Percentiles rank a stretch among this genome's conserved stretches.
Conservation (phyloP, 2,113 vertebrate species). For the Trogon melanurus region DNA sequence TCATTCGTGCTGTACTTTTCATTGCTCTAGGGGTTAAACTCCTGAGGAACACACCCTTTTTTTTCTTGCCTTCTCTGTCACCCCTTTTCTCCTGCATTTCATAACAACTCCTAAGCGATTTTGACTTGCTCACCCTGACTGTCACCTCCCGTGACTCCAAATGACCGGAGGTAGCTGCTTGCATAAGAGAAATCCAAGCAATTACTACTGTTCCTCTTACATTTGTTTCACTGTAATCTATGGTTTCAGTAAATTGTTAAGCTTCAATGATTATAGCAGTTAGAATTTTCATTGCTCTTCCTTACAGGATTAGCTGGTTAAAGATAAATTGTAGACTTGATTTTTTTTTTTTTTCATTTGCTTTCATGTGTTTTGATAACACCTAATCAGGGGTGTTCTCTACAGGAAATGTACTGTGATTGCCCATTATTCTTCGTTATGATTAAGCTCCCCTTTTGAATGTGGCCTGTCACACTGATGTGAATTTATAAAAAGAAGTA, state of each 20-base stretch:
- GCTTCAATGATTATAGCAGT: neutral
- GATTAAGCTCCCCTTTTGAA: neutral
- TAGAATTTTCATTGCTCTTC: neutral
- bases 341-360: neutral
- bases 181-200: neutral
- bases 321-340: neutral
- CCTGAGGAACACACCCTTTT: neutral
- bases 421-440: neutral
- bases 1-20: neutral
- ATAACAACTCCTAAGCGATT: neutral
- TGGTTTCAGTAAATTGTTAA: neutral
- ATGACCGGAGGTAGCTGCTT: neutral
- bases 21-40: constrained; percentile 50
- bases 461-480: neutral
- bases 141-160: neutral
- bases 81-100: neutral
- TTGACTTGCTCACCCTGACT: neutral
- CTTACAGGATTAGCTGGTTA: neutral
- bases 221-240: neutral
- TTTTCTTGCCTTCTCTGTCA: neutral
- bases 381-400: neutral
- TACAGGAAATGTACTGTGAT: neutral
- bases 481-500: neutral
- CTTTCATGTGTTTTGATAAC: neutral
- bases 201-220: neutral